These are phyloP conservation scores for Atlantisia rogersi DNA, from an alignment of 2,113 vertebrate species.

Conservation along the genomic window DNA sequence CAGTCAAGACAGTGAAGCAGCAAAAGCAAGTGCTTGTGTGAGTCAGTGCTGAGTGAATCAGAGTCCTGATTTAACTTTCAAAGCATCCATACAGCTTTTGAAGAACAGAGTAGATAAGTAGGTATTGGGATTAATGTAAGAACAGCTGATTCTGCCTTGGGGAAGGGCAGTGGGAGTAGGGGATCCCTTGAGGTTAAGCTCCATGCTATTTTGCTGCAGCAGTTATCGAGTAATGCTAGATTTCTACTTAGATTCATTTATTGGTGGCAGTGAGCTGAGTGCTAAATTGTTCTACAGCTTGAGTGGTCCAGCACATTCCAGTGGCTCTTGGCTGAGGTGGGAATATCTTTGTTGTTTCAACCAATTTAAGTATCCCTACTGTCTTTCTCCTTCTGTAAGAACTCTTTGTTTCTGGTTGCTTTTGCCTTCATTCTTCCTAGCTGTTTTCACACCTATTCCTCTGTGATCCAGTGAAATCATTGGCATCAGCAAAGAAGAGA, in stretches of 20 bases:
- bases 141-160: background rate
- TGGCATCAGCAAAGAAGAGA: background rate
- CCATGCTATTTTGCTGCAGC: background rate
- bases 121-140: background rate
- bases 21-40: background rate
- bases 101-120: conserved; percentile 18
- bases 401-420: background rate
- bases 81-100: background rate
- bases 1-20: background rate
- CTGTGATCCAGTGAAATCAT: background rate
- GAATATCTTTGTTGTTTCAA: conserved; percentile 2
- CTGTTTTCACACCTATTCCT: background rate
- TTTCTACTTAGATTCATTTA: conserved; percentile 42
- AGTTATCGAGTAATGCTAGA: conserved; percentile 17
- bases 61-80: background rate
- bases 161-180: background rate
- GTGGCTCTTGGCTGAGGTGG: background rate
- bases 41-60: conserved; percentile 10
- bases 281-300: background rate
- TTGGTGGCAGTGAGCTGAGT: background rate
- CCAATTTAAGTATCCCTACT: background rate
- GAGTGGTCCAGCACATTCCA: background rate
- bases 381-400: background rate
- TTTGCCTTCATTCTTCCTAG: background rate
- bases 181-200: conserved; percentile 18